Conservation (phyloP, 2,888 invertebrate species). For the Apamea anceps region DNA sequence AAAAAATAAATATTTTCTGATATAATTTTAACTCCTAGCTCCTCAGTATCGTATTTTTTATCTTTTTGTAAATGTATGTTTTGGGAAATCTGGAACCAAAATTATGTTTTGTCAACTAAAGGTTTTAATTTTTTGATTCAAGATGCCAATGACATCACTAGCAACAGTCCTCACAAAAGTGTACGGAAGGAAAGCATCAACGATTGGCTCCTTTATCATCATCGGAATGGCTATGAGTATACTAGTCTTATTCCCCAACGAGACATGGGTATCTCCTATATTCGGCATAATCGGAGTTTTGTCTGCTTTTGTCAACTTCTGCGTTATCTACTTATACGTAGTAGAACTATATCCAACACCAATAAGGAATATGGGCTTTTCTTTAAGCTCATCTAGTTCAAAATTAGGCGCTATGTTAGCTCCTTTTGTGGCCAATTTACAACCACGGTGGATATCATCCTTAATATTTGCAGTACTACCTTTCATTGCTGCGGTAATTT, state of each 20-base stretch:
- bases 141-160: conserved; percentile 71
- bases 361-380: conserved; percentile 78
- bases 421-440: conserved; percentile 76
- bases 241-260: conserved; percentile 69
- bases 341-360: conserved; percentile 81
- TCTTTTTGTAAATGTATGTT: neutral
- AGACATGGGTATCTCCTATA: conserved; percentile 67
- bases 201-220: conserved; percentile 58
- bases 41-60: neutral
- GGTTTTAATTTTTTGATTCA: conserved; percentile 60
- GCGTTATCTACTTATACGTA: conserved; percentile 71
- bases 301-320: conserved; percentile 65
- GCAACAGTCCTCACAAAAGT: conserved; percentile 71
- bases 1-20: neutral
- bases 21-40: neutral
- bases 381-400: conserved; percentile 73
- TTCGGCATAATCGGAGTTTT: conserved; percentile 71
- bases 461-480: conserved; percentile 74
- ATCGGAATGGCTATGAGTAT: conserved; percentile 70
- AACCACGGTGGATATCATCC: conserved; percentile 76
- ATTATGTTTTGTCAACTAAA: neutral
- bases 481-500: conserved; percentile 73
- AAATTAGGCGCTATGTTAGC: conserved; percentile 78
- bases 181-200: conserved; percentile 71
- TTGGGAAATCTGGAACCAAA: neutral